Conservation (phyloP, 2,888 invertebrate species). For the Orthonychiurus folsomi region DNA sequence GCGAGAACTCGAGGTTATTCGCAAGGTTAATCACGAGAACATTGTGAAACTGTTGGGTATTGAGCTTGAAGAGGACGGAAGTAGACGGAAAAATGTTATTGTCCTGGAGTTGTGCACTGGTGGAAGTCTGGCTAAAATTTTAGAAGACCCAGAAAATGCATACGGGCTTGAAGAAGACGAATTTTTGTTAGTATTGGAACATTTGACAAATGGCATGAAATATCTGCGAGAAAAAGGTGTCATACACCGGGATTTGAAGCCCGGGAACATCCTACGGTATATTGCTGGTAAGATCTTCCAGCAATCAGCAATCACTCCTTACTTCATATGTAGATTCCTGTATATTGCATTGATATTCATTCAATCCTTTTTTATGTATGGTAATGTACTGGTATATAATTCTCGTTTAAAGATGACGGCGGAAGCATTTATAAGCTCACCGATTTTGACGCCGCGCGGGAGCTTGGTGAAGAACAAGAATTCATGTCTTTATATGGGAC, state of each 20-base stretch:
- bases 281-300: no score
- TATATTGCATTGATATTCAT: no score
- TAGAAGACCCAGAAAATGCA: conserved; percentile 90
- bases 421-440: conserved; percentile 78
- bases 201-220: conserved; percentile 90
- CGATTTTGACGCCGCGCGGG: conserved; percentile 94
- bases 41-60: conserved; percentile 25
- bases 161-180: conserved; percentile 85
- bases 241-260: conserved; percentile 90
- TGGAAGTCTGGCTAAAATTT: conserved; percentile 81
- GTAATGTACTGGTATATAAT: no score
- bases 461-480: conserved; percentile 85
- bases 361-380: no score
- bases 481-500: conserved; percentile 93
- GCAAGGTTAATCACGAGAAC: conserved; percentile 48
- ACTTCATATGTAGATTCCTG: no score
- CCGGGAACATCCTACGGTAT: conserved; percentile 94
- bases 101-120: conserved; percentile 94
- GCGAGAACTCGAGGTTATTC: conserved; percentile 86
- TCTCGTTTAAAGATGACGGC: no score
- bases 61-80: conserved; percentile 15
- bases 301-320: no score
- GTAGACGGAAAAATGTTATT: conserved; percentile 52
- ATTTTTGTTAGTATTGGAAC: conserved; percentile 76
- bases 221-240: conserved; percentile 84